Conservation (phyloP, 2,888 invertebrate genomes). For the Lasioglossum figueresi region DNA sequence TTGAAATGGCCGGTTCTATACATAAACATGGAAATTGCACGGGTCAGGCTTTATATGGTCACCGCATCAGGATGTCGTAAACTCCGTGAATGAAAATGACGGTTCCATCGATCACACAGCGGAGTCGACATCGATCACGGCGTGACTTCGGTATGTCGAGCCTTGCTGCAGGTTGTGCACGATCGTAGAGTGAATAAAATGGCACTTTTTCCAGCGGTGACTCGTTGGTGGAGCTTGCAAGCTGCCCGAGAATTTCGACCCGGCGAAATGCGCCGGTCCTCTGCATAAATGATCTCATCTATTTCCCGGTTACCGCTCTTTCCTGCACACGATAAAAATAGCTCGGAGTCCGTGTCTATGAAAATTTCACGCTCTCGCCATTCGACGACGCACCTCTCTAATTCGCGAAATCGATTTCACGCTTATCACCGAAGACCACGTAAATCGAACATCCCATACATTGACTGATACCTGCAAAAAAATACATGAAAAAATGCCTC, state of each 20-base stretch:
- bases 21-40: neutral
- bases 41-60: neutral
- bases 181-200: slow-evolving; percentile 33
- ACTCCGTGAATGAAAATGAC: slow-evolving; percentile 36
- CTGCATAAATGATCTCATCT: slow-evolving; percentile 57
- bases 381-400: slow-evolving; percentile 26
- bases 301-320: slow-evolving; percentile 37
- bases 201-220: slow-evolving; percentile 38
- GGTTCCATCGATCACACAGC: slow-evolving; percentile 50
- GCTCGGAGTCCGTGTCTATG: slow-evolving; percentile 33
- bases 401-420: slow-evolving; percentile 52
- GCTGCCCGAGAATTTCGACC: slow-evolving; percentile 36
- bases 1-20: neutral
- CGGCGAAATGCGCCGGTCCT: slow-evolving; percentile 28
- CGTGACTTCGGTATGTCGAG: slow-evolving; percentile 14
- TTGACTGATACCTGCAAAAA: neutral
- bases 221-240: slow-evolving; percentile 18
- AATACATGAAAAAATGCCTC: neutral
- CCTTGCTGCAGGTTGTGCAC: neutral
- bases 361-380: slow-evolving; percentile 49
- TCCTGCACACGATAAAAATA: slow-evolving; percentile 42
- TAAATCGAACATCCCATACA: neutral
- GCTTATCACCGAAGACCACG: neutral
- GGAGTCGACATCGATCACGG: slow-evolving; percentile 53
- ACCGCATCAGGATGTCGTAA: neutral